Evolutionary conservation across 1,140 invertebrate species (phyloP).

Genomic region (Gryon sp.): DNA sequence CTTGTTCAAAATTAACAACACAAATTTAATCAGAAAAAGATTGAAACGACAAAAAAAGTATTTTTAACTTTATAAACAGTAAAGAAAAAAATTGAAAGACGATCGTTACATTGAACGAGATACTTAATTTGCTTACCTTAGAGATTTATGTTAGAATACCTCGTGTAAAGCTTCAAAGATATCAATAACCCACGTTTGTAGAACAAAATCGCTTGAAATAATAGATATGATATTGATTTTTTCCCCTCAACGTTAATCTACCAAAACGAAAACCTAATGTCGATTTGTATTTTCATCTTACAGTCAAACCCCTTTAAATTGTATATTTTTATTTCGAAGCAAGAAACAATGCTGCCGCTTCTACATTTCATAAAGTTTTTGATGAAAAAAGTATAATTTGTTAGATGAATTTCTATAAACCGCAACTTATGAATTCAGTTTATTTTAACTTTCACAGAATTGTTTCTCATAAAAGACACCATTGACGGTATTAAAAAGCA

Average conservation of each 20-base stretch:
- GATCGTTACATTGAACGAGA: not conserved
- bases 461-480: conserved; percentile 2
- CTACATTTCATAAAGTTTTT: too few relatives aligned
- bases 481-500: conserved; percentile 4
- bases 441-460: conserved; percentile 2
- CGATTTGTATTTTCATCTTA: too few relatives aligned
- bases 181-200: conserved; percentile 3
- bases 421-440: too few relatives aligned
- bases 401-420: too few relatives aligned
- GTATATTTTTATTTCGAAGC: too few relatives aligned
- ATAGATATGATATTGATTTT: not conserved
- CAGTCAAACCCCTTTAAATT: too few relatives aligned
- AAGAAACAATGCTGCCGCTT: too few relatives aligned
- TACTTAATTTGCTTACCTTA: conserved; percentile 14
- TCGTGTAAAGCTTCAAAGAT: conserved; percentile 15
- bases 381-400: too few relatives aligned
- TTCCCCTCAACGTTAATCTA: too few relatives aligned
- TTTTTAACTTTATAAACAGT: conserved; percentile 19
- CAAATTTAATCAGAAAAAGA: too few relatives aligned
- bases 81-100: conserved; percentile 9
- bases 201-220: not conserved
- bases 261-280: too few relatives aligned
- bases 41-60: conserved; percentile 19
- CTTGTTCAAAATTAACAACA: too few relatives aligned
- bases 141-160: conserved; percentile 8